A percentile compares a stretch with the other conserved stretches of the same genome.
These are phyloP conservation scores for Glyphotaelius pellucidus DNA, from an alignment of 2,888 invertebrate genomes.

Conservation along the genomic window DNA sequence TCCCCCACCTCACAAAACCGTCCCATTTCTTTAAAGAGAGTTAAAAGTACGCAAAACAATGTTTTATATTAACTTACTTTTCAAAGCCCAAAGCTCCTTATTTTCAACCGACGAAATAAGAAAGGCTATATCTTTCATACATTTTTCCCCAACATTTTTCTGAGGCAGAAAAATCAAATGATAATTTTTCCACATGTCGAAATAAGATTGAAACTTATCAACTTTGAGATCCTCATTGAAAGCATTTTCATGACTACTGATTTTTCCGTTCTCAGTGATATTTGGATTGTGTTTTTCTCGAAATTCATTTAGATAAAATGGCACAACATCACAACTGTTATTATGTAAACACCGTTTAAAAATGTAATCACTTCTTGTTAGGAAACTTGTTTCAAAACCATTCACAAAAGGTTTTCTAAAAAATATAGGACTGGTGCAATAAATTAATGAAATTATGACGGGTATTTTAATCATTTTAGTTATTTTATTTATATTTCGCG, in stretches of 20 bases:
- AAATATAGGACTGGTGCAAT: neutral
- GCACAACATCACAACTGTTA: neutral
- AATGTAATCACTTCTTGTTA: neutral
- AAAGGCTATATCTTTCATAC: constrained; percentile 73
- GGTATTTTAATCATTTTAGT: neutral
- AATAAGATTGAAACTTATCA: constrained; percentile 66
- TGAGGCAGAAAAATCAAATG: constrained; percentile 74
- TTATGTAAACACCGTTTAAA: neutral
- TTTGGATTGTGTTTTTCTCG: neutral
- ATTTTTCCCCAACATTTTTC: constrained; percentile 74
- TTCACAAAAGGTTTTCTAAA: neutral
- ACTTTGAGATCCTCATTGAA: neutral
- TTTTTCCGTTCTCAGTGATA: neutral
- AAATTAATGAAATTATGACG: neutral
- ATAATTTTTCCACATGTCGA: constrained; percentile 73
- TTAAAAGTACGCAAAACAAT: too few species aligned
- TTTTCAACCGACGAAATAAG: constrained; percentile 72
- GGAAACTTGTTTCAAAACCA: neutral
- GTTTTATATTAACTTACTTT: constrained; percentile 73
- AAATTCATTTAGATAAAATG: neutral
- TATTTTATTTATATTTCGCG: neutral
- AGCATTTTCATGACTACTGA: neutral
- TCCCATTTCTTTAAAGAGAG: too few species aligned
- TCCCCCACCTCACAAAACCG: too few species aligned
- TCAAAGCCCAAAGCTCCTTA: constrained; percentile 77